A percentile compares a stretch with the other conserved stretches of the same genome.
Conservation (phyloP, 1,140 invertebrate species). For the Pseudomyrmex sp. region DNA sequence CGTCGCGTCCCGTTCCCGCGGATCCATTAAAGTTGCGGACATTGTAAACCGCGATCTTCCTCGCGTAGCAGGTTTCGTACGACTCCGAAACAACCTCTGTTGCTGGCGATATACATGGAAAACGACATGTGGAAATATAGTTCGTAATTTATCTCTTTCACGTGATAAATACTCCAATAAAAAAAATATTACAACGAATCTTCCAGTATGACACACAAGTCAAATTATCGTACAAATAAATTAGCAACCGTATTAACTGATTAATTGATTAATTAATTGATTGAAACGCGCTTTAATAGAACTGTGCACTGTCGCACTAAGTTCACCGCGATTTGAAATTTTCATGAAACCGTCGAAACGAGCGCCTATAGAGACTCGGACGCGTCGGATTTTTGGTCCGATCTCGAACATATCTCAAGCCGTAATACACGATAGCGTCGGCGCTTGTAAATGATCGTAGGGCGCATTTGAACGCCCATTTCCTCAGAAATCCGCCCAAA, state of each 20-base stretch:
- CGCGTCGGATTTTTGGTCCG: slow-evolving; percentile 10
- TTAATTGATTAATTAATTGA: background rate
- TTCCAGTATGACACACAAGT: no score
- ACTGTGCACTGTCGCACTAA: background rate
- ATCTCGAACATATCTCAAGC: slow-evolving; percentile 32
- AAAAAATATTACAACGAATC: no score
- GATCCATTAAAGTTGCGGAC: slow-evolving; percentile 65
- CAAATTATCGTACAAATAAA: no score
- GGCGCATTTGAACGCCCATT: slow-evolving; percentile 83
- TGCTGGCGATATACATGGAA: background rate
- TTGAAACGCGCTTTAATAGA: background rate
- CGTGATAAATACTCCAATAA: background rate
- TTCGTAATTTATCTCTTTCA: background rate
- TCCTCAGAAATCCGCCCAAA: slow-evolving; percentile 83
- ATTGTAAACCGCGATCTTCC: slow-evolving; percentile 63
- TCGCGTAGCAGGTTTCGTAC: background rate
- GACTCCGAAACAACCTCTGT: background rate
- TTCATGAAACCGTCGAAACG: background rate
- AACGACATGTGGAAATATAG: background rate
- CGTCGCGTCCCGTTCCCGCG: slow-evolving; percentile 3
- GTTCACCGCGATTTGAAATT: background rate
- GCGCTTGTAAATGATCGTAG: slow-evolving; percentile 80
- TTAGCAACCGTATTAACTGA: no score
- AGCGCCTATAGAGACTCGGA: no score
- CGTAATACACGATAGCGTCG: slow-evolving; percentile 65